Percentiles rank a stretch among this genome's conserved stretches.
These are phyloP conservation scores for Ceratothoa steindachneri DNA, from an alignment of 2,888 invertebrate species.

Conservation along the genomic window DNA sequence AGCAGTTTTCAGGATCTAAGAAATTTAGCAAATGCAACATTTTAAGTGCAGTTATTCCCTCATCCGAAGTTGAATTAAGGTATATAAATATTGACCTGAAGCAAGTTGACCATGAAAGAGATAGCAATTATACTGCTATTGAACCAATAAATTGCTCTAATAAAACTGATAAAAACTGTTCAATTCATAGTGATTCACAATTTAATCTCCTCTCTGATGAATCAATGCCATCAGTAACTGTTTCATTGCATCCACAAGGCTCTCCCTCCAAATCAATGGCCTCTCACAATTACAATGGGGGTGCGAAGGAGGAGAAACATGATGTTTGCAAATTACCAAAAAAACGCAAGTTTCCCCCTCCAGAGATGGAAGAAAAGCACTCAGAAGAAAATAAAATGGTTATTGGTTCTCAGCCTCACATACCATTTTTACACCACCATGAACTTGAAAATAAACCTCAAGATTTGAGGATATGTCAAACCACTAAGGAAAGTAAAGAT, in stretches of 20 bases:
- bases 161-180: no score
- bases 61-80: neutral
- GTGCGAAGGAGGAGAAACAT: slow-evolving; percentile 14
- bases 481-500: neutral
- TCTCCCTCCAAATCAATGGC: slow-evolving; percentile 5
- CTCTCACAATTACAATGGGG: neutral
- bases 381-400: slow-evolving; percentile 46
- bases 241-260: neutral
- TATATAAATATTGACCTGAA: no score
- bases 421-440: neutral
- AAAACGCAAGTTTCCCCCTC: slow-evolving; percentile 81
- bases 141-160: neutral
- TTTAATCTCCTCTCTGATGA: neutral
- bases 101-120: neutral
- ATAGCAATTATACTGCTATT: neutral
- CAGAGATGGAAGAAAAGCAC: slow-evolving; percentile 68
- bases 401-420: slow-evolving; percentile 11
- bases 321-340: slow-evolving; percentile 74
- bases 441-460: neutral
- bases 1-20: neutral
- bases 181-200: no score
- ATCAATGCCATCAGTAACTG: slow-evolving; percentile 9
- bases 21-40: neutral
- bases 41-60: neutral
- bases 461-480: neutral